Evolutionary conservation across 2,113 vertebrate species (phyloP).

Genomic region (human (Homo sapiens)): GRCh38 chr4:181063001-181063500

Average conservation of each 20-base stretch:
- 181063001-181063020: background rate
- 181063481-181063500: constrained; percentile 28
- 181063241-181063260: background rate
- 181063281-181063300: background rate
- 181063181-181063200: background rate
- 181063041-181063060: background rate
- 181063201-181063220: background rate
- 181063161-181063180: background rate
- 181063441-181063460: constrained; percentile 60
- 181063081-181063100: background rate
- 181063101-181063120: background rate
- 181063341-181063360: background rate
- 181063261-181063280: background rate
- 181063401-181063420: constrained; percentile 60
- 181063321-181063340: background rate
- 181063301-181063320: background rate
- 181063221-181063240: background rate
- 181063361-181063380: background rate
- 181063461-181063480: constrained; percentile 13
- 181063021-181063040: background rate
- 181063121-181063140: background rate
- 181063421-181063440: background rate
- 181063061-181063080: background rate
- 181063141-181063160: background rate
- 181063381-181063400: constrained; percentile 56